phyloP scores from a whole-genome alignment of 2,888 invertebrate genomes.

The Crematogaster levior region DNA sequence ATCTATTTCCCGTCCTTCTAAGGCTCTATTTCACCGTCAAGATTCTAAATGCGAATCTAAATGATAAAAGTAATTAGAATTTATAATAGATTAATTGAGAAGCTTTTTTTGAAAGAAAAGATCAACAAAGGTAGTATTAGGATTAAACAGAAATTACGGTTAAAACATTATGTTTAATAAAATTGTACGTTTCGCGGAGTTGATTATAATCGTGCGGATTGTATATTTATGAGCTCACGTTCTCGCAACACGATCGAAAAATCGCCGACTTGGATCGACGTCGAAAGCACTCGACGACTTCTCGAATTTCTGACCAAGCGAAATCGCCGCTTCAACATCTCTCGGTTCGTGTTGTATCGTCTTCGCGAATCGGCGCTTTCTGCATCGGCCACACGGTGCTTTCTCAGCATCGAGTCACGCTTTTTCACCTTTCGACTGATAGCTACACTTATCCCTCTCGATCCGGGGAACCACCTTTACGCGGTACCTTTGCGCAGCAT shows the following conservation, averaged over 20 bases:
- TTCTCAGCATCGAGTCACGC: slow-evolving; percentile 69
- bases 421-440: slow-evolving; percentile 63
- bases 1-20: neutral
- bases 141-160: too few species aligned
- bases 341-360: slow-evolving; percentile 78
- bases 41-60: neutral
- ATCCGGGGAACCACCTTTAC: slow-evolving; percentile 63
- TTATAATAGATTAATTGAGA: neutral
- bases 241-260: neutral
- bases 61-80: neutral
- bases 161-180: neutral
- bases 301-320: slow-evolving; percentile 48
- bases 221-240: neutral
- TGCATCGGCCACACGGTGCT: slow-evolving; percentile 63
- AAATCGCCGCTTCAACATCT: slow-evolving; percentile 69
- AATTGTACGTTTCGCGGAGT: neutral
- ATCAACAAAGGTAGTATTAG: neutral
- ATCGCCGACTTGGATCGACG: slow-evolving; percentile 15
- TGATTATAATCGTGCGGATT: neutral
- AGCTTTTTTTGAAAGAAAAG: neutral
- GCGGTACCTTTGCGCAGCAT: slow-evolving; percentile 55
- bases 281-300: slow-evolving; percentile 24
- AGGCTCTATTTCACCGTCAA: neutral
- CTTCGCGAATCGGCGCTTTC: slow-evolving; percentile 75
- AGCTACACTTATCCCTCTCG: slow-evolving; percentile 57